Percentiles rank a stretch among this genome's conserved stretches.
phyloP scores from a whole-genome alignment of 2,113 vertebrate species.

The Chlorodrepanis virens region DNA sequence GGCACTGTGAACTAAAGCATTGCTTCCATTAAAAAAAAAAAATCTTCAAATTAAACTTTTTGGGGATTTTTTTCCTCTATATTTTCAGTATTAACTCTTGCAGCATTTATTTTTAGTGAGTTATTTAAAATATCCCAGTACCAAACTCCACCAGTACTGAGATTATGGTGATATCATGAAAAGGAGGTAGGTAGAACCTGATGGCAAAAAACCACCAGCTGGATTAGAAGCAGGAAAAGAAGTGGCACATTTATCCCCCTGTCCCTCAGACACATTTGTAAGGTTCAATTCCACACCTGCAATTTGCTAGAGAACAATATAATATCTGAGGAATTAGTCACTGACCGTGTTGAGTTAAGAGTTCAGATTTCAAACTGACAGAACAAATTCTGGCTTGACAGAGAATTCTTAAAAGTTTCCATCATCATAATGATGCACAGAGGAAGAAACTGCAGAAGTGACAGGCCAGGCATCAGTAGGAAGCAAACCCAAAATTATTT shows the following conservation, averaged over 20 bases:
- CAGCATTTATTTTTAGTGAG: background rate
- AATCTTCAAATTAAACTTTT: background rate
- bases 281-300: background rate
- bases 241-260: background rate
- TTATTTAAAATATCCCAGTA: background rate
- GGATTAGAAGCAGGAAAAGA: background rate
- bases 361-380: background rate
- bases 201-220: background rate
- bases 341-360: background rate
- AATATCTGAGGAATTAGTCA: background rate
- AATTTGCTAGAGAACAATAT: background rate
- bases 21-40: background rate
- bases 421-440: background rate
- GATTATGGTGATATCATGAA: background rate
- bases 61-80: fast-evolving
- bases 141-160: background rate
- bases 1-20: background rate
- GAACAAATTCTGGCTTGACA: background rate
- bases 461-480: background rate
- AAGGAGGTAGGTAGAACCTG: background rate
- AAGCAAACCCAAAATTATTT: background rate
- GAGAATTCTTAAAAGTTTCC: background rate
- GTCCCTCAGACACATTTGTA: background rate
- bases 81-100: background rate
- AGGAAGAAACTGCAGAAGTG: background rate